Base-by-base conservation (phyloP, 1,140 invertebrate species). In the Ooceraea biroi region DNA sequence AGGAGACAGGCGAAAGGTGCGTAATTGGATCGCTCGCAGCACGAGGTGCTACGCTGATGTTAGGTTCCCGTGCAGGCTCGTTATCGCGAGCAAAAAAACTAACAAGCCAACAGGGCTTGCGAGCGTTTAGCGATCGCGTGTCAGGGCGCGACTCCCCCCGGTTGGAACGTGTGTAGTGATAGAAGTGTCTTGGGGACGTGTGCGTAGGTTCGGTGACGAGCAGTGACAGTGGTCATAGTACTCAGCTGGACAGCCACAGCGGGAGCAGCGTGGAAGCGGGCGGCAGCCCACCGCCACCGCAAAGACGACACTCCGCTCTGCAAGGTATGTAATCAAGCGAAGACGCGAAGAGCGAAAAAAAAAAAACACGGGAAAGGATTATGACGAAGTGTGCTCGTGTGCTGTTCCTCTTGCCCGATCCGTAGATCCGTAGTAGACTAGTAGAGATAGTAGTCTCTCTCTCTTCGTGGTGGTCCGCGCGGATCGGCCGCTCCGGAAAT, bases 151-250 rank as follows among this genome's bases (percentile, higher is more conserved):
- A 85, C 58, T 69, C 36, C 22, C 8, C 52, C 76, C 63, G 77
- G 87, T 46, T 88, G 83, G 90, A 89, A 91, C 78, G 76, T 86
- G 76, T 86, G 90, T 94, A 93, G 93, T 94, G 92, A 94, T 94
- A 92, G 93, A 94, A 90, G 91, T 92, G 91, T 93, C 89, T 94
- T 94, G 93, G 93, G 92, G 89, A 91, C 87, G 90, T 94, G 91
- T 94, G 92, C 85, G 92, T 94, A 96, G 97, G 97, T 92, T 98
- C 97, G 72, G 96, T 97, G 85, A 97, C 97, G 84, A 98, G 97
- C 86, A 97, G 96, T 92, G 97, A 98, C 95, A 98, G 97, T 90
- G 97, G 97, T 90, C 97, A 97, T 92, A 97, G 97, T 80, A 97
- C 97, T 55, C 97, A 97, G 91, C 96, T 96, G 91, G 96, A 97